Evolutionary conservation across 2,888 invertebrate species (phyloP), one percentile per base, ranked within the genome.

Genomic region (Archips crataeganus): DNA sequence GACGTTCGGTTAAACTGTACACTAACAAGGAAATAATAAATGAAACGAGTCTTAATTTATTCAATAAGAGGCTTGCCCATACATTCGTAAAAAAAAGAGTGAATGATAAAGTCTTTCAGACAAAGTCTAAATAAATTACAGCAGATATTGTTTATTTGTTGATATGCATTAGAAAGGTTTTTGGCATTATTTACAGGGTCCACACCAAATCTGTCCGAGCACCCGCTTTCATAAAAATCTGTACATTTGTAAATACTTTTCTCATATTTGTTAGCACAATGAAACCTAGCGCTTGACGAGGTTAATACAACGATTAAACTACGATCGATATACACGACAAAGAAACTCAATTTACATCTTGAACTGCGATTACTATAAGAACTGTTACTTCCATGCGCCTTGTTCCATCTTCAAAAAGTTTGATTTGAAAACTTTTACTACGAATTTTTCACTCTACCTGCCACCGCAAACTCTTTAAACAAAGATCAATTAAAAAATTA

Each of bases 271-370:
- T 63, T 45, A 63, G 47, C 45, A 63, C 63, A 63, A 45, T 32
- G 32, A n/a, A 32, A 34, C 63, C 47, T 47, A 47, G 63, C 47
- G 63, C 32, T 63, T 47, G 63, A 63, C 47, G 63, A 63, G 63
- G 63, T 32, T 32, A n/a, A 34, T 54, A 49, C 13, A 11, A 32
- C 32, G 15, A 79, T 88, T 4, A 23, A 23, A 23, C 23, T 23
- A 45, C 11, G 45, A 13, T 36, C 2, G 6, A 23, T 54, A 15
- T n/a, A 49, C 49, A n/a, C n/a, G 23, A 54, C 2, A 49, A 3
- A 49, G 3, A n/a, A 3, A 15, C 8, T 54, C 23, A 32, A 57
- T 57, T 11, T 8, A 57, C 2, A 11, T 11, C 57, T 32, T 57
- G 2, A 57, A 57, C 11, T 57, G 57, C 9, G 32, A 57, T 32